Percentiles rank a stretch among this genome's conserved stretches.
phyloP scores from a whole-genome alignment of 2,797 vertebrate species.

The Setipinna tenuifilis region DNA sequence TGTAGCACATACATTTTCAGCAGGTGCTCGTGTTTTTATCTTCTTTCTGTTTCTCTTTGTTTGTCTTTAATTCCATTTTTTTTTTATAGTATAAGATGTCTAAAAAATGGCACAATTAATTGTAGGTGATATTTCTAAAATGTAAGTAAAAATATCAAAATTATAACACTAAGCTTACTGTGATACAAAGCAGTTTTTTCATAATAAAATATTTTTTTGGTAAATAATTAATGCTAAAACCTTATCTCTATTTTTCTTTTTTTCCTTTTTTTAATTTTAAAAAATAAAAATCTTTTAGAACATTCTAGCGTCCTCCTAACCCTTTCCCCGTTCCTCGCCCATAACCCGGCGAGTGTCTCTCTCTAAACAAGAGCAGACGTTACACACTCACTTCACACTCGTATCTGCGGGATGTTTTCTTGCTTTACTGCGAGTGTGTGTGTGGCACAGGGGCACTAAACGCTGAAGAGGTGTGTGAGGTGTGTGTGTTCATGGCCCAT shows the following conservation, averaged over 20 bases:
- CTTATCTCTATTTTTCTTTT: not conserved
- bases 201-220: not conserved
- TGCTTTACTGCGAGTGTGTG: constrained; percentile 62
- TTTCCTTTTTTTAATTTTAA: too few relatives aligned
- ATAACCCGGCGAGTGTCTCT: constrained; percentile 50
- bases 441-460: constrained; percentile 55
- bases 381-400: constrained; percentile 52
- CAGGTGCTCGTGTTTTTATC: too few relatives aligned
- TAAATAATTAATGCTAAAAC: not conserved
- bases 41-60: not conserved
- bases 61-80: not conserved
- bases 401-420: constrained; percentile 49
- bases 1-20: too few relatives aligned
- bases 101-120: not conserved
- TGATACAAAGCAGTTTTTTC: not conserved
- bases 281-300: not conserved
- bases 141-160: not conserved
- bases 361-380: constrained; percentile 61
- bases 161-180: not conserved
- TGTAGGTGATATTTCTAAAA: not conserved
- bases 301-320: not conserved
- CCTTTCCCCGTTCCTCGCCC: constrained; percentile 66
- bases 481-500: constrained; percentile 69
- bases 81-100: not conserved
- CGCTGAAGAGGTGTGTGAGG: constrained; percentile 51